These are phyloP conservation scores for Macropis europaea DNA, from an alignment of 2,888 invertebrate species.

Conservation along the genomic window DNA sequence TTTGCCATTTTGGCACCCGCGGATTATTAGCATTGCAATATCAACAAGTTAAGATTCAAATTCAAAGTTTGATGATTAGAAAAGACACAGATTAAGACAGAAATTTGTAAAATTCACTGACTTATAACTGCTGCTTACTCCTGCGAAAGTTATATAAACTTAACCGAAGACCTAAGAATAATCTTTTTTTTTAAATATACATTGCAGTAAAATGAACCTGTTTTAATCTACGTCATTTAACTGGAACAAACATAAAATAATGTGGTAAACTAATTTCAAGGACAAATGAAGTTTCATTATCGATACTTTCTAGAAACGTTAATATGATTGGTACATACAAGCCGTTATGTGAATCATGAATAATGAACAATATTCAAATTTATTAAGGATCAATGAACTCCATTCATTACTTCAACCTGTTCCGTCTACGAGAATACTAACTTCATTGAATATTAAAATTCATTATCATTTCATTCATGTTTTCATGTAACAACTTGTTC, in stretches of 20 bases:
- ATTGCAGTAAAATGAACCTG: conserved; percentile 23
- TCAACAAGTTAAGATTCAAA: conserved; percentile 17
- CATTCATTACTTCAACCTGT: too few species aligned
- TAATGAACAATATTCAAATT: not conserved
- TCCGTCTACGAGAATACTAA: too few species aligned
- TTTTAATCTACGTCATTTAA: conserved; percentile 49
- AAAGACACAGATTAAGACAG: conserved; percentile 48
- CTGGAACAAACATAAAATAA: conserved; percentile 26
- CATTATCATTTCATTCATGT: not conserved
- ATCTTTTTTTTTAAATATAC: conserved; percentile 4
- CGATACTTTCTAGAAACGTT: not conserved
- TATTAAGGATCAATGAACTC: not conserved
- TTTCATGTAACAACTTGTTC: not conserved
- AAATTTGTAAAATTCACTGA: conserved; percentile 20
- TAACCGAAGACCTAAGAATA: conserved; percentile 14
- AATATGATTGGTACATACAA: not conserved
- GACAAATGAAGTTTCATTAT: not conserved
- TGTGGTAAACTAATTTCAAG: conserved; percentile 10
- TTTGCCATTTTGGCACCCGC: conserved; percentile 65
- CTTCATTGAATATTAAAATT: not conserved
- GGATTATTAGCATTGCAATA: conserved; percentile 55
- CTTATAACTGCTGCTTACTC: conserved; percentile 26
- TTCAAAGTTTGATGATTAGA: conserved; percentile 30
- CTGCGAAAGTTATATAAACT: conserved; percentile 24
- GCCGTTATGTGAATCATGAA: not conserved